Conservation (phyloP, 2,797 vertebrate genomes). For the Falco naumanni region DNA sequence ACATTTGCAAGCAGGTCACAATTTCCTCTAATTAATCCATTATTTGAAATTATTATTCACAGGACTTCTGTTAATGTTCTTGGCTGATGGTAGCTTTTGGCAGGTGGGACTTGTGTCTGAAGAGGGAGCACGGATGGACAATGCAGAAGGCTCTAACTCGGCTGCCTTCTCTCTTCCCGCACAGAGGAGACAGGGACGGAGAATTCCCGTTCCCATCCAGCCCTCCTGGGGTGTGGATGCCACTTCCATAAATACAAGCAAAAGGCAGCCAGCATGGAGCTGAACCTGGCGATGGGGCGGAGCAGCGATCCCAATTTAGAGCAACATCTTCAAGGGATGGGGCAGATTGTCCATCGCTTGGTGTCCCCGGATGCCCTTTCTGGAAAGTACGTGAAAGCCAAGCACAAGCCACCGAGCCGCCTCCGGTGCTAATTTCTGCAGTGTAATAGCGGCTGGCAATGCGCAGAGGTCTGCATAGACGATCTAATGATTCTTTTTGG, state of each 20-base stretch:
- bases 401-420: not conserved
- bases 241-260: not conserved
- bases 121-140: not conserved
- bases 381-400: conserved; percentile 4
- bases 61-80: conserved; percentile 27
- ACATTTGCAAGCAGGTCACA: conserved; percentile 16
- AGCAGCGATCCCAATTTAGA: not conserved
- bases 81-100: not conserved
- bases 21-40: conserved; percentile 40
- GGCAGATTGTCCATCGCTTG: not conserved
- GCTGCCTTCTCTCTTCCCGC: not conserved
- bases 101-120: not conserved
- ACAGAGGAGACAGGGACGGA: not conserved
- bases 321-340: not conserved
- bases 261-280: not conserved
- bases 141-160: not conserved
- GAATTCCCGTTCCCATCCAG: not conserved
- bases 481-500: conserved; percentile 41
- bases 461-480: not conserved
- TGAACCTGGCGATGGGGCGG: not conserved
- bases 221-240: not conserved
- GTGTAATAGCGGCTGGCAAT: conserved; percentile 26
- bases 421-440: not conserved
- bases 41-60: conserved; percentile 43
- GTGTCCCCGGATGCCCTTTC: conserved; percentile 35